A percentile compares a stretch with the other conserved stretches of the same genome.
These are phyloP conservation scores for Phoebastria nigripes DNA, from an alignment of 2,797 vertebrate genomes.

Conservation along the genomic window DNA sequence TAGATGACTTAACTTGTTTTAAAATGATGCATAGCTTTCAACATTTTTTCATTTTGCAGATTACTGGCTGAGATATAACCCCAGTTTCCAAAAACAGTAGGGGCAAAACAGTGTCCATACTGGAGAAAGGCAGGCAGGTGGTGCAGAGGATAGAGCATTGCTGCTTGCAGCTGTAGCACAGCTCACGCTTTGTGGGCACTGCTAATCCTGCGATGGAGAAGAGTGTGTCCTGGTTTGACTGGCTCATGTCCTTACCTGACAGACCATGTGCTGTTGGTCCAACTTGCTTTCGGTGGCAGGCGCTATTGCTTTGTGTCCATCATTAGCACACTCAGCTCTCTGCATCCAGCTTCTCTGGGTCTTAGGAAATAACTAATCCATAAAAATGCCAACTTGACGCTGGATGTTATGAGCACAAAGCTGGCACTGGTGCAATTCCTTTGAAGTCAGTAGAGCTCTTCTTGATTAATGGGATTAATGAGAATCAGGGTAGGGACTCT, in stretches of 20 bases:
- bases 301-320: not conserved
- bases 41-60: not conserved
- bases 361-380: not conserved
- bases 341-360: not conserved
- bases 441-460: not conserved
- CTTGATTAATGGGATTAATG: not conserved
- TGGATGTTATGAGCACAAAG: not conserved
- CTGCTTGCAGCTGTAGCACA: not conserved
- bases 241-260: not conserved
- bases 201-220: not conserved
- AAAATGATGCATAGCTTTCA: not conserved
- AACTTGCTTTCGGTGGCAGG: not conserved
- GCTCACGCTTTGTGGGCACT: not conserved
- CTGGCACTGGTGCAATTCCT: not conserved
- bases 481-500: not conserved
- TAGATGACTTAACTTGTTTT: not conserved
- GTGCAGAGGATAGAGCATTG: not conserved
- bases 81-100: not conserved
- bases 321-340: not conserved
- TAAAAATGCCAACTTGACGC: not conserved
- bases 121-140: accelerated
- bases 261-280: not conserved
- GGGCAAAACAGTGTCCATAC: not conserved
- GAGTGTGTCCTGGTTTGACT: not conserved
- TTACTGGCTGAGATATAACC: not conserved